Evolutionary conservation across 2,113 vertebrate species (phyloP).

Genomic region (Hydropotes inermis): DNA sequence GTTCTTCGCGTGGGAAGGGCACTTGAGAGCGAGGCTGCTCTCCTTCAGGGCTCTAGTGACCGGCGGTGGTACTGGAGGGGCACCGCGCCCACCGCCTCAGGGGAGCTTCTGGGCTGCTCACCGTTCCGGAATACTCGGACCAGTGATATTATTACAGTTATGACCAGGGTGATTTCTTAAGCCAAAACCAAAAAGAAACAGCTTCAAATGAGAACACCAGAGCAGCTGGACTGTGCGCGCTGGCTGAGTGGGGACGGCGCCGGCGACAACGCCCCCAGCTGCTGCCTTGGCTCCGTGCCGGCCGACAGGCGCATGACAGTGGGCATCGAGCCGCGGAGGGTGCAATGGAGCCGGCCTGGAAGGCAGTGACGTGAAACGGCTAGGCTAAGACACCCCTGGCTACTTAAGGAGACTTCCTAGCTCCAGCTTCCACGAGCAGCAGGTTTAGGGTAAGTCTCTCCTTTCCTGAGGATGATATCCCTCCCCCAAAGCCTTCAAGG

Average conservation of each 20-base stretch:
- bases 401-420: not conserved
- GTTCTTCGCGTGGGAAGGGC: not conserved
- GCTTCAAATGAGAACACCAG: not conserved
- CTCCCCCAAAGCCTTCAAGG: not conserved
- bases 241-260: not conserved
- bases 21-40: not conserved
- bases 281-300: accelerated
- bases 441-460: not conserved
- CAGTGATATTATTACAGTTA: not conserved
- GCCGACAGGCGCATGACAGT: accelerated
- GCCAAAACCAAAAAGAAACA: not conserved
- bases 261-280: accelerated
- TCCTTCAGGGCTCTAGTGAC: not conserved
- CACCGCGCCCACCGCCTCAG: accelerated
- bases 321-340: not conserved
- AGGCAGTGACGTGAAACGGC: not conserved
- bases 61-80: accelerated
- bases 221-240: accelerated
- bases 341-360: not conserved
- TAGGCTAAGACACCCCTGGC: not conserved
- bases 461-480: not conserved
- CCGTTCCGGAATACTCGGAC: not conserved
- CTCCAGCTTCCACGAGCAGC: not conserved
- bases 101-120: not conserved
- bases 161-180: not conserved